Conservation (phyloP, 1,140 invertebrate species). For the Radopholus similis region DNA sequence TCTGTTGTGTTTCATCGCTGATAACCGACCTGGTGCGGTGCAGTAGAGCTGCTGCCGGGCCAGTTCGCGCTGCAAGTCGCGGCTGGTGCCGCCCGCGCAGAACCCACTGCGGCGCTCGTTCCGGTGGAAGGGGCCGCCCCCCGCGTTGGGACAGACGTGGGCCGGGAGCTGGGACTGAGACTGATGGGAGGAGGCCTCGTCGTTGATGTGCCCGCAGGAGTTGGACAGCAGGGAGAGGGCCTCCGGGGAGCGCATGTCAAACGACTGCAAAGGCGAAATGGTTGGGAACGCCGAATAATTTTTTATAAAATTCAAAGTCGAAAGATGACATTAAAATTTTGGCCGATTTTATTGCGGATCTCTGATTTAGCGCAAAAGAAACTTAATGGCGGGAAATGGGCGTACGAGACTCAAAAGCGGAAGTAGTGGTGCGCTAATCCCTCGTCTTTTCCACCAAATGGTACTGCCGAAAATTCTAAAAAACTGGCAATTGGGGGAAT, state of each 20-base stretch:
- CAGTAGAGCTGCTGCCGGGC: not conserved
- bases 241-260: not conserved
- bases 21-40: not conserved
- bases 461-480: no score
- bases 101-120: constrained; percentile 8
- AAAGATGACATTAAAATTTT: no score
- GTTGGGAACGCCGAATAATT: not conserved
- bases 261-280: not conserved
- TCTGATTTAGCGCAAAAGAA: no score
- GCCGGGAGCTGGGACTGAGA: not conserved
- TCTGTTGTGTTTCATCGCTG: no score
- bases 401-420: no score
- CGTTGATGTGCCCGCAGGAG: constrained; percentile 42
- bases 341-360: no score
- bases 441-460: no score
- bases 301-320: not conserved
- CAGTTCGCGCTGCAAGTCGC: not conserved
- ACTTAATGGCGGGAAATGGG: no score
- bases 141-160: not conserved
- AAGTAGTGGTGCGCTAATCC: no score
- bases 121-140: not conserved
- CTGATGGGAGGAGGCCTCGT: constrained; percentile 13
- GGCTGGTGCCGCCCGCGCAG: constrained; percentile 3
- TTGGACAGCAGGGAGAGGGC: constrained; percentile 30
- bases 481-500: no score